Percentiles rank a stretch among this genome's conserved stretches.
phyloP scores from a whole-genome alignment of 2,113 vertebrate species.

The Ornithorhynchus anatinus region DNA sequence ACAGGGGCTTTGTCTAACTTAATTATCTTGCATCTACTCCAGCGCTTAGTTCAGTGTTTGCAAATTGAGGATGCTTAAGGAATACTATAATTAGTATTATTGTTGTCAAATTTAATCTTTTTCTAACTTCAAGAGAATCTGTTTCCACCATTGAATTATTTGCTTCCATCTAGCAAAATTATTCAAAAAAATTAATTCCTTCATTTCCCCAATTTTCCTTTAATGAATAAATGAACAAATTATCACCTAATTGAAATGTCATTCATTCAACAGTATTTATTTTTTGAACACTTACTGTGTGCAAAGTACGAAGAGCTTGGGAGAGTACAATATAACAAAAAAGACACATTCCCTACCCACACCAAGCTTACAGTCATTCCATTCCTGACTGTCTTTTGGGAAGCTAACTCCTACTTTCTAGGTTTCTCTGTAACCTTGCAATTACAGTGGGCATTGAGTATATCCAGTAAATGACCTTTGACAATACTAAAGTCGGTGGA shows the following conservation, averaged over 20 bases:
- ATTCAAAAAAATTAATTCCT: slow-evolving; percentile 13
- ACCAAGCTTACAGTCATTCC: background rate
- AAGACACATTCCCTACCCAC: too few species aligned
- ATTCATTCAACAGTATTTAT: too few species aligned
- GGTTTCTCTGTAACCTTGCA: background rate
- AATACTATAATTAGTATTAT: slow-evolving; percentile 54
- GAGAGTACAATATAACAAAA: too few species aligned
- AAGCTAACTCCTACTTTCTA: background rate
- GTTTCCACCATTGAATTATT: slow-evolving; percentile 57
- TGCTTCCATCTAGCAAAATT: slow-evolving; percentile 54
- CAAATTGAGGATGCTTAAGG: too few species aligned
- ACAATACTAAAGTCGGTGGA: too few species aligned
- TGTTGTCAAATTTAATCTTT: slow-evolving; percentile 51
- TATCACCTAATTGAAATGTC: background rate
- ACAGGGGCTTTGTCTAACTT: too few species aligned
- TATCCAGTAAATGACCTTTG: background rate
- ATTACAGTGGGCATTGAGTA: background rate
- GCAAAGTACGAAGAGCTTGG: too few species aligned
- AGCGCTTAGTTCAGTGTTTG: too few species aligned
- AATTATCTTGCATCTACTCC: too few species aligned
- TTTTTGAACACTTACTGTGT: too few species aligned
- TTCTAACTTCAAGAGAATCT: slow-evolving; percentile 42
- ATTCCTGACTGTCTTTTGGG: background rate
- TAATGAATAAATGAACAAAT: background rate
- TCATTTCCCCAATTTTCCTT: slow-evolving; percentile 48